Evolutionary conservation across 2,888 invertebrate species (phyloP).

Genomic region (Hyalella azteca): DNA sequence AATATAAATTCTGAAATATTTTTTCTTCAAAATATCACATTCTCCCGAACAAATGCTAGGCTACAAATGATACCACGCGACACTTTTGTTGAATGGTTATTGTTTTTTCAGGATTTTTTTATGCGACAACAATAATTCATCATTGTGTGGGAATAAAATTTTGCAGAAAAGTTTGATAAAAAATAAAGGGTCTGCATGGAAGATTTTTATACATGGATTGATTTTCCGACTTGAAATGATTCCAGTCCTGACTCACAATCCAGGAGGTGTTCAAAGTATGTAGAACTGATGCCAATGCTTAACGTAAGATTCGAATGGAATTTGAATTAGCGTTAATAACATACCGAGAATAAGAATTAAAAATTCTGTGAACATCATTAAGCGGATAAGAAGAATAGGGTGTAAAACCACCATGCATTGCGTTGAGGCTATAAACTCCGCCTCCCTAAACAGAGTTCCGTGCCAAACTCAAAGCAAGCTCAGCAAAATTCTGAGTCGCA

Average conservation of each 20-base stretch:
- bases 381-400: background rate
- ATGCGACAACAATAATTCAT: too few relatives aligned
- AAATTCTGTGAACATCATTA: background rate
- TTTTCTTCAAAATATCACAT: too few relatives aligned
- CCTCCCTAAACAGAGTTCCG: slow-evolving; percentile 7
- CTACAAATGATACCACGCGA: too few relatives aligned
- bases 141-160: too few relatives aligned
- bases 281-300: background rate
- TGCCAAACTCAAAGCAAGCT: slow-evolving; percentile 20
- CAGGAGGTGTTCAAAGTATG: too few relatives aligned
- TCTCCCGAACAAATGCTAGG: too few relatives aligned
- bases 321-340: background rate
- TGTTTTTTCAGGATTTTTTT: too few relatives aligned
- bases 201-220: background rate
- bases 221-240: background rate
- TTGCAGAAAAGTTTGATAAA: too few relatives aligned
- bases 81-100: too few relatives aligned
- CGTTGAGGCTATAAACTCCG: slow-evolving; percentile 1
- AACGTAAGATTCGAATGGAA: background rate
- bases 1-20: too few relatives aligned
- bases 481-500: slow-evolving; percentile 30
- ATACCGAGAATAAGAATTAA: background rate
- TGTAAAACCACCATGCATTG: background rate
- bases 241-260: too few relatives aligned
- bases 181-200: background rate